Evolutionary conservation across 1,140 invertebrate species (phyloP).

Genomic region (Aphidius gifuensis): DNA sequence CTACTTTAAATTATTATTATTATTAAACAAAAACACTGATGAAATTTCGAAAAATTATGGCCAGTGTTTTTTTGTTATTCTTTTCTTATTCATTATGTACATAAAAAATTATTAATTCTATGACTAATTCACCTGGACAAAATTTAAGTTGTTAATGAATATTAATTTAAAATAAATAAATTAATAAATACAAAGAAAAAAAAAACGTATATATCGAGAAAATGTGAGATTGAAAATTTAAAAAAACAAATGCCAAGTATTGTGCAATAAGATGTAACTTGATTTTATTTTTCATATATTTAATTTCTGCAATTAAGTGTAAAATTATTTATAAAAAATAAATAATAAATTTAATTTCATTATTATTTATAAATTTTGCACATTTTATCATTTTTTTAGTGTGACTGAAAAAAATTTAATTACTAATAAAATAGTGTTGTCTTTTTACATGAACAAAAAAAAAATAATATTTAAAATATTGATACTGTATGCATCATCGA

Average conservation of each 20-base stretch:
- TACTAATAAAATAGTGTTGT: background rate
- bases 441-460: conserved; percentile 4
- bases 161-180: too few relatives aligned
- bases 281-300: conserved; percentile 15
- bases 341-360: background rate
- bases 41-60: too few relatives aligned
- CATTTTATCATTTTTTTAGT: background rate
- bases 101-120: too few relatives aligned
- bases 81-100: too few relatives aligned
- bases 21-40: too few relatives aligned
- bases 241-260: conserved; percentile 12
- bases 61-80: too few relatives aligned
- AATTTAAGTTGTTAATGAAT: too few relatives aligned
- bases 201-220: too few relatives aligned
- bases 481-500: too few relatives aligned
- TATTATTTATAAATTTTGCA: background rate
- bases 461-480: background rate
- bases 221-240: background rate
- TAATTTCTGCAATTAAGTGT: conserved; percentile 27
- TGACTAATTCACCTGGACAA: too few relatives aligned
- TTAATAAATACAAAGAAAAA: too few relatives aligned
- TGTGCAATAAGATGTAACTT: conserved; percentile 31
- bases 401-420: conserved; percentile 5
- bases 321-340: background rate
- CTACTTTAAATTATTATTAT: too few relatives aligned